Evolutionary conservation across 2,888 invertebrate species (phyloP), one percentile per base, ranked within the genome.

Genomic region (Ophonus ardosiacus): DNA sequence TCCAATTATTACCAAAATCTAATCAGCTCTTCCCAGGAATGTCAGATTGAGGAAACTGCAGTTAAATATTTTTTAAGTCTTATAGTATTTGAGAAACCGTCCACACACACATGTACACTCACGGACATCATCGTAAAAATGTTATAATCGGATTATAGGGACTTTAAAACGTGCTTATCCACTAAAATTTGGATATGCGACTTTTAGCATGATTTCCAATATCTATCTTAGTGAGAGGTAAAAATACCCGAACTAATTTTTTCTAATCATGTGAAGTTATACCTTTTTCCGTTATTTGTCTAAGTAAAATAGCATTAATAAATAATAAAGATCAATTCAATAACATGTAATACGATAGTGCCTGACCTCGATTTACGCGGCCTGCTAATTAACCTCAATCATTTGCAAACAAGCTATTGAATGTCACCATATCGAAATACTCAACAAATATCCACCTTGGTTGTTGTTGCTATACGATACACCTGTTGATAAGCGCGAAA

Each of bases 301-400:
- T 8, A 80, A 63, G 40, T 40, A 63, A 63, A 15, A 80, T 80
- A 80, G 63, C 63, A 80, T 79, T 59, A 56, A 80, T 63, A 80
- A 80, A 63, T 80, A 80, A 80, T 74, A 74, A 80, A 74, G 71
- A 40, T 74, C 43, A 74, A 68, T 68, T 81, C 81, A 81, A 81
- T 81, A 68, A 81, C 63, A 81, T 81, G 68, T 81, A 81, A 68
- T 68, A 81, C 68, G 56, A 81, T 81, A 68, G 68, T 68, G 65
- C 24, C 43, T 68, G 81, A 68, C 81, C 81, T 81, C 81, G 81
- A 56, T 81, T 63, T 81, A 56, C 81, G 68, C 43, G 81, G 81
- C 68, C 65, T 81, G 65, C 63, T 68, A 81, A 81, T 81, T 81
- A 81, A 81, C 81, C 81, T 81, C 81, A 81, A 81, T 81, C 81